These are phyloP conservation scores for Diplolepis rosae DNA, from an alignment of 2,888 invertebrate species.

Conservation along the genomic window DNA sequence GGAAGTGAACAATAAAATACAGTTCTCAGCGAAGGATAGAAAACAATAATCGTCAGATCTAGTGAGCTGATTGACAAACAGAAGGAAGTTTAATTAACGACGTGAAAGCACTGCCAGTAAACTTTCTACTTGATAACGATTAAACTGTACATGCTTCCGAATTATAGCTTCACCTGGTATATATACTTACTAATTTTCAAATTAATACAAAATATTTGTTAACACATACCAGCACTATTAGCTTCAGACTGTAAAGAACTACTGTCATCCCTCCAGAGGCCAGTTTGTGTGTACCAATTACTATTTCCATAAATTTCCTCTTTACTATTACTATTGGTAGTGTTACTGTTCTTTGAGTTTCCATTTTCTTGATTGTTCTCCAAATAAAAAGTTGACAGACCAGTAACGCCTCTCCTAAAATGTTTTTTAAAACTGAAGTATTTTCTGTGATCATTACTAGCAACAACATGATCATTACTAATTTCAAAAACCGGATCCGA, in stretches of 20 bases:
- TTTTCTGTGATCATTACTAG: constrained; percentile 52
- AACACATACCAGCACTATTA: constrained; percentile 40
- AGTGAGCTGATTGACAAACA: constrained; percentile 33
- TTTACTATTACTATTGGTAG: constrained; percentile 32
- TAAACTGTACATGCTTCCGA: constrained; percentile 2
- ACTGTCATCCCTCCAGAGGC: constrained; percentile 46
- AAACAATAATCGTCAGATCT: constrained; percentile 10
- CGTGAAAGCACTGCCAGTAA: constrained; percentile 35
- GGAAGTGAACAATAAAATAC: constrained; percentile 9
- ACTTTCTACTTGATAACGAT: constrained; percentile 33
- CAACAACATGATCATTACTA: constrained; percentile 46
- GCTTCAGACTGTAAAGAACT: constrained; percentile 42
- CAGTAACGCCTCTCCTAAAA: constrained; percentile 58
- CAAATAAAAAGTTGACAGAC: constrained; percentile 69
- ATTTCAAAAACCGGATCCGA: constrained; percentile 44
- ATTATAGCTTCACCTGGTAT: neutral
- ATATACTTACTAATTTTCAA: neutral
- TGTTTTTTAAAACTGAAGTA: constrained; percentile 67
- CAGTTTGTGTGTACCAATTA: constrained; percentile 54
- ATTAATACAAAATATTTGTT: neutral
- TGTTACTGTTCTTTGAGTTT: constrained; percentile 21
- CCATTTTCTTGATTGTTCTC: constrained; percentile 49
- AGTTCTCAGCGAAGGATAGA: constrained; percentile 3
- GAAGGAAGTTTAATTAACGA: constrained; percentile 36
- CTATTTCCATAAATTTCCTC: constrained; percentile 62